phyloP scores from a whole-genome alignment of 2,888 invertebrate species.

The Rhagium mordax region DNA sequence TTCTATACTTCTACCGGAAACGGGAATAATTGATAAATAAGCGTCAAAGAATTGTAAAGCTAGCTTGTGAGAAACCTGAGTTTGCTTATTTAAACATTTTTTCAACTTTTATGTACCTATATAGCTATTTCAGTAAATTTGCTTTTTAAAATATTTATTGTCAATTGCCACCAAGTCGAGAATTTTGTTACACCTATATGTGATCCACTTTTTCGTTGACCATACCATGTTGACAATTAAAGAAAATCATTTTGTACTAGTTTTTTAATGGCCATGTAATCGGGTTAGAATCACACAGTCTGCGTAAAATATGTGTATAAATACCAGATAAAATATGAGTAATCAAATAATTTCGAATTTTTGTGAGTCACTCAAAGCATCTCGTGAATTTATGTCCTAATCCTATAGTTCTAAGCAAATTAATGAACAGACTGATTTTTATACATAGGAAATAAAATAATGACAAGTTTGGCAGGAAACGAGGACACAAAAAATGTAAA shows the following conservation, averaged over 20 bases:
- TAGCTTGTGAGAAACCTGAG: not conserved
- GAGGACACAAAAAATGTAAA: not conserved
- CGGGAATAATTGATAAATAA: not conserved
- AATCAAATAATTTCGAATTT: not conserved
- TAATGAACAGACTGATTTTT: not conserved
- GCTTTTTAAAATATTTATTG: no score
- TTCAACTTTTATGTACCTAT: no score
- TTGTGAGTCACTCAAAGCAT: not conserved
- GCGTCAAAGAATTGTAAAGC: not conserved
- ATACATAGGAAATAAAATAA: no score
- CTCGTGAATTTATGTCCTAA: not conserved
- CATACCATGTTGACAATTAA: not conserved
- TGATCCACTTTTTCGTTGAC: not conserved
- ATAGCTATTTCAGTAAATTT: no score
- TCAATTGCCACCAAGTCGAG: no score
- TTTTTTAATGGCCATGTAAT: not conserved
- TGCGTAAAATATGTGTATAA: not conserved
- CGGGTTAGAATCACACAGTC: not conserved
- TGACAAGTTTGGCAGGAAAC: conserved; percentile 1
- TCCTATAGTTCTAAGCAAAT: not conserved
- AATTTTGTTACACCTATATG: not conserved
- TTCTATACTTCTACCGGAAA: not conserved
- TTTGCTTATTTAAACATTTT: not conserved
- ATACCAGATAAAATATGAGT: not conserved
- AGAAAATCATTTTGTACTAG: not conserved